Conservation (phyloP, 1,140 invertebrate species). For the Dendroctonus valens region DNA sequence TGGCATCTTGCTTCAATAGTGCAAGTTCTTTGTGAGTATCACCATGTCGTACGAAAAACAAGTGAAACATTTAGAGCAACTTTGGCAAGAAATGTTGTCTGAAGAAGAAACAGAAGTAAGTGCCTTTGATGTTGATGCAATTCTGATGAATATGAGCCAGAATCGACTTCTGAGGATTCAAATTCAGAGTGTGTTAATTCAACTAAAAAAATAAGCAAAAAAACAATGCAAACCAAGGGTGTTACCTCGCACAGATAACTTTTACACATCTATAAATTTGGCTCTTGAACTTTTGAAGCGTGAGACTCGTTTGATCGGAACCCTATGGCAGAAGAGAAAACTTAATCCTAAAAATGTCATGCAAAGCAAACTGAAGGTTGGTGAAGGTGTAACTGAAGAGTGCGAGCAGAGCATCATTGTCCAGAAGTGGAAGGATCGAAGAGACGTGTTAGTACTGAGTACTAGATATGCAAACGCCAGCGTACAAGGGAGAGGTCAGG, state of each 20-base stretch:
- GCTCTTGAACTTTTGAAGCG: conserved; percentile 44
- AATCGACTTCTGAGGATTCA: neutral
- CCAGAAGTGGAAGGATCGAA: conserved; percentile 41
- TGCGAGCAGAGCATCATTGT: conserved; percentile 24
- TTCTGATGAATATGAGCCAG: neutral
- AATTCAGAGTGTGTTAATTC: neutral
- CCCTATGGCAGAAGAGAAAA: conserved; percentile 40
- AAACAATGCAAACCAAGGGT: too few species aligned
- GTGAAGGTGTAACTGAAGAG: conserved; percentile 16
- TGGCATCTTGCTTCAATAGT: too few species aligned
- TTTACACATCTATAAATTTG: conserved; percentile 47
- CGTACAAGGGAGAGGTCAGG: neutral
- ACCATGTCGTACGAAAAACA: too few species aligned
- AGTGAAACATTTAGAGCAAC: too few species aligned
- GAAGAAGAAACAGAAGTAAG: too few species aligned
- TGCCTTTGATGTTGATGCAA: too few species aligned
- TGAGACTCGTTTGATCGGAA: conserved; percentile 47
- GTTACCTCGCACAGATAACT: conserved; percentile 45
- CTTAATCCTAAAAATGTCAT: conserved; percentile 38
- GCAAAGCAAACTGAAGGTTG: conserved; percentile 22
- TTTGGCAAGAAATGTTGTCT: too few species aligned
- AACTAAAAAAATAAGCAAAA: too few species aligned
- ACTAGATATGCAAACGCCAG: conserved; percentile 35
- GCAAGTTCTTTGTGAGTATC: too few species aligned
- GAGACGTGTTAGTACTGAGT: conserved; percentile 37